These are phyloP conservation scores for Sericinus montela DNA, from an alignment of 2,888 invertebrate genomes.

Conservation along the genomic window DNA sequence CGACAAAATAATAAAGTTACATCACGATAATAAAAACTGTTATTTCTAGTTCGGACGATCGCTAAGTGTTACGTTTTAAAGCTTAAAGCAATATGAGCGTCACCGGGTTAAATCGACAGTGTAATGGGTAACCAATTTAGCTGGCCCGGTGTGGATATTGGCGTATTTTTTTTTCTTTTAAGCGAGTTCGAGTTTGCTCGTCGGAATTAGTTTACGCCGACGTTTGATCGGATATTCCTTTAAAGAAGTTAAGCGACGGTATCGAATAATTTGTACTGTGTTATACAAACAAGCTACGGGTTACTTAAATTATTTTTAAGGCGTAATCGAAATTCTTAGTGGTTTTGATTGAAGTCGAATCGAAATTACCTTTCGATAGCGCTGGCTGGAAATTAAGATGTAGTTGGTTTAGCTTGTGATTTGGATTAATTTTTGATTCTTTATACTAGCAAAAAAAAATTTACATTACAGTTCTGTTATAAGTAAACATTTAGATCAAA, in stretches of 20 bases:
- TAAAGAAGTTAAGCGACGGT: slow-evolving; percentile 62
- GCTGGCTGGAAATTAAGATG: slow-evolving; percentile 3
- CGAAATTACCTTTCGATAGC: slow-evolving; percentile 2
- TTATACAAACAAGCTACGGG: slow-evolving; percentile 44
- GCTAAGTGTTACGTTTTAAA: slow-evolving; percentile 24
- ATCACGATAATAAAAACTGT: slow-evolving; percentile 11
- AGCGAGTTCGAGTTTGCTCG: slow-evolving; percentile 66
- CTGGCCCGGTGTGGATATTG: slow-evolving; percentile 54
- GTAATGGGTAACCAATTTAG: slow-evolving; percentile 71
- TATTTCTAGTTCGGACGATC: slow-evolving; percentile 21
- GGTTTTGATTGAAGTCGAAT: slow-evolving; percentile 31
- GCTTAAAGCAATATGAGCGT: slow-evolving; percentile 29
- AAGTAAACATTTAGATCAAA: too few species aligned
- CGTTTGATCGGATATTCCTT: slow-evolving; percentile 75
- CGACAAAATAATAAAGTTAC: slow-evolving; percentile 7
- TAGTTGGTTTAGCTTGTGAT: neutral
- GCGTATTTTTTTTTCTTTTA: slow-evolving; percentile 53
- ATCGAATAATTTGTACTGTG: slow-evolving; percentile 48
- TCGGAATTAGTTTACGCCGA: slow-evolving; percentile 72
- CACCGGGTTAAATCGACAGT: slow-evolving; percentile 55
- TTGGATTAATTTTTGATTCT: neutral
- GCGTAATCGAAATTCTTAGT: slow-evolving; percentile 43
- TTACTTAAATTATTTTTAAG: slow-evolving; percentile 37
- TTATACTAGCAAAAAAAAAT: too few species aligned
- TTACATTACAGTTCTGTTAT: too few species aligned